Conservation (phyloP, 2,888 invertebrate genomes). For the Drosophila infuscata region DNA sequence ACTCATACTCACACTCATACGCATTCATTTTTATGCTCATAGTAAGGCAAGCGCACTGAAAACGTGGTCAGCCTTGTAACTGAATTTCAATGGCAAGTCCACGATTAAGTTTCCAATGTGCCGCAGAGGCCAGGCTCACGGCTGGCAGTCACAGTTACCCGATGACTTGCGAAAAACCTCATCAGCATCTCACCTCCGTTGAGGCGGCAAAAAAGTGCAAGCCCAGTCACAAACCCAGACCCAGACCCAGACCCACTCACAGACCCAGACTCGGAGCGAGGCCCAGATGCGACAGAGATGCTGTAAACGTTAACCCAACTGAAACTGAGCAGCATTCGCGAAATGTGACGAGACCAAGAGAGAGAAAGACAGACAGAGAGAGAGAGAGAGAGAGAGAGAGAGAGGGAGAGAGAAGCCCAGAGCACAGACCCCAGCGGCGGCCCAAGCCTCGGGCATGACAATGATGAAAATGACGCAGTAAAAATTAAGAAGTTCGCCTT, state of each 20-base stretch:
- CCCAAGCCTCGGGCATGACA: conserved; percentile 66
- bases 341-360: conserved; percentile 48
- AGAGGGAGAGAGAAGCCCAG: neutral
- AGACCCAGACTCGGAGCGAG: conserved; percentile 13
- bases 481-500: conserved; percentile 82
- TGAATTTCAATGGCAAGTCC: conserved; percentile 83
- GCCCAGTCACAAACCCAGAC: conserved; percentile 56
- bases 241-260: conserved; percentile 56
- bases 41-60: conserved; percentile 52
- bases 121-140: conserved; percentile 70
- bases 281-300: conserved; percentile 56
- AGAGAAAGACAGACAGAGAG: conserved; percentile 9
- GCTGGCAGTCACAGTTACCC: conserved; percentile 70
- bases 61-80: conserved; percentile 79
- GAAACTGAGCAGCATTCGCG: conserved; percentile 49
- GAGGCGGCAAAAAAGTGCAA: conserved; percentile 65
- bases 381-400: neutral
- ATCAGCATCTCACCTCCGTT: conserved; percentile 56
- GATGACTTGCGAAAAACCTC: conserved; percentile 83
- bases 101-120: conserved; percentile 75
- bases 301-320: conserved; percentile 56
- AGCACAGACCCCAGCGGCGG: conserved; percentile 30
- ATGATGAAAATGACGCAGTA: conserved; percentile 82
- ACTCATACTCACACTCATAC: conserved; percentile 13
- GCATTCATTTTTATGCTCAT: conserved; percentile 30